These are phyloP conservation scores for Mustelus asterias DNA, from an alignment of 2,113 vertebrate species.

Conservation along the genomic window DNA sequence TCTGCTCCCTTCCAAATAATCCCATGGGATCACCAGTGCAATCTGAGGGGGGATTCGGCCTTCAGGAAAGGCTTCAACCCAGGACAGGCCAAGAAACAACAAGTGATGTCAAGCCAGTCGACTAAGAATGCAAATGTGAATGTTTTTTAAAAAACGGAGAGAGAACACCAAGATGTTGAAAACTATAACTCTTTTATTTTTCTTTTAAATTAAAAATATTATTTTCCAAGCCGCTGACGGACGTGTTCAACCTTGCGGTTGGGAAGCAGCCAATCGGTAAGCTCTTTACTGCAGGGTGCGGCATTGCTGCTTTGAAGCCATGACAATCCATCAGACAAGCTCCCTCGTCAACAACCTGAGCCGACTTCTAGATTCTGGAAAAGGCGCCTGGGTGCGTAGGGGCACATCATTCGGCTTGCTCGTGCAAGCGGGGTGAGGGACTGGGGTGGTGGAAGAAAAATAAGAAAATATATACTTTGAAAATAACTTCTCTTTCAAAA, in stretches of 20 bases:
- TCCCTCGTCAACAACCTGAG: background rate
- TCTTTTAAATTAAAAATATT: background rate
- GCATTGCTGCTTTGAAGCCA: background rate
- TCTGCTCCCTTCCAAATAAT: background rate
- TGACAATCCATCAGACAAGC: too few relatives aligned
- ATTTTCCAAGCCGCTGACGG: background rate
- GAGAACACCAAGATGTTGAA: background rate
- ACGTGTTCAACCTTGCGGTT: background rate
- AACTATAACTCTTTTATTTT: background rate
- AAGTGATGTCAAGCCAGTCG: background rate
- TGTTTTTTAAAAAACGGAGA: background rate
- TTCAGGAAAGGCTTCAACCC: background rate
- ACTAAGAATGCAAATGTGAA: background rate
- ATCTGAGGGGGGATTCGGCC: background rate
- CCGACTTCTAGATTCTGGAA: background rate
- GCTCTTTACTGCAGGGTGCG: background rate
- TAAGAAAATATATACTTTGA: background rate
- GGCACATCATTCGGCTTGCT: background rate
- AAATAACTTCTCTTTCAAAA: background rate
- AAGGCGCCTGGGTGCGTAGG: background rate
- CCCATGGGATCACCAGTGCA: background rate
- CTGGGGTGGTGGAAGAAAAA: background rate
- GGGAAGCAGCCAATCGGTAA: background rate
- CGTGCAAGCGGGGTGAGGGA: background rate
- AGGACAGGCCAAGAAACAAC: background rate